These are phyloP conservation scores for Melanotaenia boesemani DNA, from an alignment of 2,797 vertebrate genomes.

Conservation along the genomic window DNA sequence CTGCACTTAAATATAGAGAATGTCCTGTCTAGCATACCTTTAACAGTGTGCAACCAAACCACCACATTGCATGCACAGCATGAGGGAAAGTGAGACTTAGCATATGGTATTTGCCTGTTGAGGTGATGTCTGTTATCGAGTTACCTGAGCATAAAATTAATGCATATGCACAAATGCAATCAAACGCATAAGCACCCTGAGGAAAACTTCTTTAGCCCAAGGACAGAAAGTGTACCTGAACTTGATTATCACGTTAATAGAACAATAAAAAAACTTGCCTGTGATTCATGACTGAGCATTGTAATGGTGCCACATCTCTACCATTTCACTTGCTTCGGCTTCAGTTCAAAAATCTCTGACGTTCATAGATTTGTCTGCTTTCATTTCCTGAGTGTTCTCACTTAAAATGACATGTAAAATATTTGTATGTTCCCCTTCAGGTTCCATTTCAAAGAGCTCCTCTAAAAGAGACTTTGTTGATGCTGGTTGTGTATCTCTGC, in stretches of 20 bases:
- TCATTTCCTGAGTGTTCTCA: not conserved
- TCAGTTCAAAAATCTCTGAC: not conserved
- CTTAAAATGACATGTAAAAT: constrained; percentile 6
- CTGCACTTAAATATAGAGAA: not conserved
- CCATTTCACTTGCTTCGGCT: not conserved
- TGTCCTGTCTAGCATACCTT: not conserved
- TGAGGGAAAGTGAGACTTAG: constrained; percentile 15
- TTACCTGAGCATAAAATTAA: constrained; percentile 33
- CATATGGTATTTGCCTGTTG: constrained; percentile 26
- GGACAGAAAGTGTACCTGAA: not conserved
- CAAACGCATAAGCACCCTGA: constrained; percentile 1
- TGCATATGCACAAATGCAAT: constrained; percentile 6
- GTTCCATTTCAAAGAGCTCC: constrained; percentile 7
- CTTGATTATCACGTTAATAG: not conserved
- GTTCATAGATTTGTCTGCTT: constrained; percentile 2
- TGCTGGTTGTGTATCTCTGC: constrained; percentile 17
- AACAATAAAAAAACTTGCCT: not conserved
- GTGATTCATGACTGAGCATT: not conserved
- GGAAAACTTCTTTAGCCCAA: constrained; percentile 16
- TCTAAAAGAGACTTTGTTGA: constrained; percentile 21
- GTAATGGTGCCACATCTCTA: constrained; percentile 6
- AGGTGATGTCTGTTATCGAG: constrained; percentile 44
- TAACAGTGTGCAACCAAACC: not conserved
- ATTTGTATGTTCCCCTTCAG: not conserved
- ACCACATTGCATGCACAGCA: constrained; percentile 17